Conservation (phyloP, 2,888 invertebrate species). For the Agelastica alni region DNA sequence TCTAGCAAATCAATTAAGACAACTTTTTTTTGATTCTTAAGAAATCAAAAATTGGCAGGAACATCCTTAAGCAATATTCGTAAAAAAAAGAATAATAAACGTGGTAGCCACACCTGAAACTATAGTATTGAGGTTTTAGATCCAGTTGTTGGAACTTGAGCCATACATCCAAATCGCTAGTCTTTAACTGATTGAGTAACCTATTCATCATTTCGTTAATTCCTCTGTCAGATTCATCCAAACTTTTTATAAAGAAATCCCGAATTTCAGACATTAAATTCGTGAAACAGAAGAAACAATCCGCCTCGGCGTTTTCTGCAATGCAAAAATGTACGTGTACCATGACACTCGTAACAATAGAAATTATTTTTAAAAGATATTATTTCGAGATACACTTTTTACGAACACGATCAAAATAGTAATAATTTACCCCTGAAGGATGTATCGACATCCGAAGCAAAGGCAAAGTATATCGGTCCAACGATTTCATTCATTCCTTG, state of each 20-base stretch:
- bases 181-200: conserved; percentile 75
- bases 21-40: too few relatives aligned
- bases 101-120: too few relatives aligned
- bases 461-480: conserved; percentile 96
- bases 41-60: too few relatives aligned
- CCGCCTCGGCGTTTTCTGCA: conserved; percentile 91
- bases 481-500: conserved; percentile 99
- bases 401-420: too few relatives aligned
- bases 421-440: conserved; percentile 73
- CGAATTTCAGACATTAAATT: conserved; percentile 97
- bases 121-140: conserved; percentile 93
- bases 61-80: too few relatives aligned
- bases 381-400: too few relatives aligned
- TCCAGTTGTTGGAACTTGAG: conserved; percentile 79
- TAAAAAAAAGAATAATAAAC: too few relatives aligned
- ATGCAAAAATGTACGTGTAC: conserved; percentile 32
- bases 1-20: too few relatives aligned
- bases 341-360: too few relatives aligned
- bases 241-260: conserved; percentile 94
- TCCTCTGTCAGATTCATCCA: conserved; percentile 92
- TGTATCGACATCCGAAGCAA: conserved; percentile 85
- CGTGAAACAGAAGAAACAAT: conserved; percentile 98
- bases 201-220: conserved; percentile 89
- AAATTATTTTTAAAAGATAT: too few relatives aligned
- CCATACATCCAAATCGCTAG: conserved; percentile 78